Evolutionary conservation across 2,797 vertebrate species (phyloP), one percentile per base, ranked within the genome.

Genomic region (Anguilla pacifica): DNA sequence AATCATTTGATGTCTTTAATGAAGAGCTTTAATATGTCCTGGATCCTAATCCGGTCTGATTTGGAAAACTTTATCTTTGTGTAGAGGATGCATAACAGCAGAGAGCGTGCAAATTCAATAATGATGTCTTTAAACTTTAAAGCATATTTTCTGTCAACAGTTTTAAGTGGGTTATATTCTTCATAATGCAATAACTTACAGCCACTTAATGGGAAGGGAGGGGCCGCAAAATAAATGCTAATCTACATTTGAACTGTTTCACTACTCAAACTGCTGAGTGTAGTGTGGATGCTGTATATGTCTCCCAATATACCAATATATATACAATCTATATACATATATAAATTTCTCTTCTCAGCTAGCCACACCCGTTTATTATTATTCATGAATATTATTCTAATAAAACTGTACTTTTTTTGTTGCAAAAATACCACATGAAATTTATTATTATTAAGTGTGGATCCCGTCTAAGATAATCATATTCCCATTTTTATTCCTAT

Each of bases 1-100:
- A 94, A 91, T 91, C 91, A 93, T 92, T 74, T 86, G 87, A 89
- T 88, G 82, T 67, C 6, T 49, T 46, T 35, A 64, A 57, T 85
- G 31, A 85, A 85, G 28, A 28, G 82, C 11, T 43, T 84, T 35
- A 1, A 28, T 84, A 19, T 39, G n/a, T 35, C 83, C 51, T 81
- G 19, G 10, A 49, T 81, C 19, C 31, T 9, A 31, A 59, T 31
- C 13, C 55, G 35, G 83, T 84, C 25, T 59, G 28, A 57, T 84
- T 57, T 84, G 13, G 28, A 57, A 31, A 57, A 57, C 13, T 17
- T 39, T 31, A 84, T 55, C 19, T 13, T 84, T 84, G 31, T 35
- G 55, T 84, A 84, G 59, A 83, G 79, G 31, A 57, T 51, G 35
- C 53, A 85, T 28, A 64, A 4, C 57, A 39, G 35, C 35, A 43